A percentile compares a stretch with the other conserved stretches of the same genome.
Evolutionary conservation across 2,888 invertebrate genomes (phyloP).

Genomic region (Serripes groenlandicus): DNA sequence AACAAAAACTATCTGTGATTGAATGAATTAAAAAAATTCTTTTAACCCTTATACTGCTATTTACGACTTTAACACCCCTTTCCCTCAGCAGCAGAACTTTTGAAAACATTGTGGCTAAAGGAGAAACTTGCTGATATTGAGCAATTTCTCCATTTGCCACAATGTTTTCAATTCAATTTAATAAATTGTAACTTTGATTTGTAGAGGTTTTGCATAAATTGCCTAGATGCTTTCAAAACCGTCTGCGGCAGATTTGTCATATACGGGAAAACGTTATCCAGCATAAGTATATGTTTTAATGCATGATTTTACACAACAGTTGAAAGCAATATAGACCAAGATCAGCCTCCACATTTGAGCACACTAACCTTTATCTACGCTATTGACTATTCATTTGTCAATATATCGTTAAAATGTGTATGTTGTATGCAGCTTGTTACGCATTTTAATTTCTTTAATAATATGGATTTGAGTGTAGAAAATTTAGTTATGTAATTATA

Average conservation of each 20-base stretch:
- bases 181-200: neutral
- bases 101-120: constrained; percentile 8
- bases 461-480: no score
- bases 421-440: no score
- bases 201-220: no score
- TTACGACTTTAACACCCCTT: neutral
- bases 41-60: neutral
- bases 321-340: neutral
- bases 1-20: neutral
- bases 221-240: no score
- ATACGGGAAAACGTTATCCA: no score
- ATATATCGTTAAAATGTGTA: no score
- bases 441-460: no score
- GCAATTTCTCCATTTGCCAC: neutral
- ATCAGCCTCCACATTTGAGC: neutral
- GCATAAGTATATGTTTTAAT: no score
- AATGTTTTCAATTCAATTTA: neutral
- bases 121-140: neutral
- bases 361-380: neutral
- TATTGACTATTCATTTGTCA: no score
- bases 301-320: no score
- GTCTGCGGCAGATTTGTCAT: no score
- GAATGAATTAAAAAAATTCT: neutral
- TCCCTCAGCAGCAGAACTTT: neutral
- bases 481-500: no score